Evolutionary conservation across 2,888 invertebrate genomes (phyloP).

Genomic region (Scrobipalpa atriplicella): DNA sequence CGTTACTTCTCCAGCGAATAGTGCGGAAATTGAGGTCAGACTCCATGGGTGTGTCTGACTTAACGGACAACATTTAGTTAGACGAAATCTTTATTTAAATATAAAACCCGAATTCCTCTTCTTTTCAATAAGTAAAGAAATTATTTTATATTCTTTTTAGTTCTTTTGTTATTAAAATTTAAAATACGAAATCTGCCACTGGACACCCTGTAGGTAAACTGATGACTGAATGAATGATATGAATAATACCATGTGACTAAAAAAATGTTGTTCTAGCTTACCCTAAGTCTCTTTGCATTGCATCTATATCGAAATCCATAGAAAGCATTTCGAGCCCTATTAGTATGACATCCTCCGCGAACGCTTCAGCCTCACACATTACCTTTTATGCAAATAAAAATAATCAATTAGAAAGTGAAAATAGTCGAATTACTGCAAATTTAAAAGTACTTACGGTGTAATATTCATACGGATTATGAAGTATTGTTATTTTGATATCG

Average conservation of each 20-base stretch:
- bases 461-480: slow-evolving; percentile 71
- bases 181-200: too few species aligned
- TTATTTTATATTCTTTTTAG: too few species aligned
- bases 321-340: slow-evolving; percentile 72
- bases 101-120: too few species aligned
- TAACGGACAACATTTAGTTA: too few species aligned
- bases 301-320: slow-evolving; percentile 66
- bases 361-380: slow-evolving; percentile 72
- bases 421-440: not conserved
- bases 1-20: too few species aligned
- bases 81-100: too few species aligned
- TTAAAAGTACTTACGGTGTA: slow-evolving; percentile 56
- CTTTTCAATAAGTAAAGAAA: too few species aligned
- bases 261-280: slow-evolving; percentile 36
- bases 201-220: not conserved
- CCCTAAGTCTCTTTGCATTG: slow-evolving; percentile 48
- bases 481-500: slow-evolving; percentile 61
- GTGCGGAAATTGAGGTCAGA: too few species aligned
- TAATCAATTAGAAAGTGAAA: not conserved
- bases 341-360: slow-evolving; percentile 74
- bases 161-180: not conserved
- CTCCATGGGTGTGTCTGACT: too few species aligned
- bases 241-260: too few species aligned
- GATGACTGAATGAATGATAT: too few species aligned
- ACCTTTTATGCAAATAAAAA: slow-evolving; percentile 46